Conservation (phyloP, 2,797 vertebrate genomes). For the Moxostoma hubbsi region DNA sequence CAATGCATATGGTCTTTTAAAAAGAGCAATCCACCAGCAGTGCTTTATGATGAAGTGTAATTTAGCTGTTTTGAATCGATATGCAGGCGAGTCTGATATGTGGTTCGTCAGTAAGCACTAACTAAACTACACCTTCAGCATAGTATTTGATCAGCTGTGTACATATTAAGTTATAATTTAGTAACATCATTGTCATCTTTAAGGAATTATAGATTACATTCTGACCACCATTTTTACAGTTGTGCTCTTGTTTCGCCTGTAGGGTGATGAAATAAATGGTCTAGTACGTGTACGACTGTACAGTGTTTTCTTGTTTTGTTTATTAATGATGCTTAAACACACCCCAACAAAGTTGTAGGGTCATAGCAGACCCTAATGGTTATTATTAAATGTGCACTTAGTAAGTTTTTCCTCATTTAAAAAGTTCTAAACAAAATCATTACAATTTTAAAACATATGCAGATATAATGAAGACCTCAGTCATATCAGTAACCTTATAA, state of each 20-base stretch:
- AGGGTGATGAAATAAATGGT: background rate
- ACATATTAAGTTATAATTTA: conserved; percentile 2
- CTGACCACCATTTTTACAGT: background rate
- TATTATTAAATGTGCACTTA: too few species aligned
- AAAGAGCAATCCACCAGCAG: background rate
- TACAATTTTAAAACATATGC: too few species aligned
- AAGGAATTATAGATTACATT: background rate
- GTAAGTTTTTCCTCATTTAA: too few species aligned
- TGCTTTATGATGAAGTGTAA: background rate
- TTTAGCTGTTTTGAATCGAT: background rate
- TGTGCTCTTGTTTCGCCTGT: background rate
- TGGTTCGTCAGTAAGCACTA: background rate
- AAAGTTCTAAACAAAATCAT: too few species aligned
- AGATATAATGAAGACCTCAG: too few species aligned
- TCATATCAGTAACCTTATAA: too few species aligned
- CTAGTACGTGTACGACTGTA: background rate
- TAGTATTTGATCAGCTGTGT: background rate
- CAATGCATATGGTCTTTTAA: background rate
- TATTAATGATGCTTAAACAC: background rate
- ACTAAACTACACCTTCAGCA: background rate
- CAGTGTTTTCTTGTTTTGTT: background rate
- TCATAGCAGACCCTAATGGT: too few species aligned
- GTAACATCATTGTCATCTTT: background rate
- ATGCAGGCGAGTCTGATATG: background rate
- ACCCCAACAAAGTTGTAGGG: background rate